Conservation (phyloP, 2,888 invertebrate genomes). For the Xiphydria camelus region DNA sequence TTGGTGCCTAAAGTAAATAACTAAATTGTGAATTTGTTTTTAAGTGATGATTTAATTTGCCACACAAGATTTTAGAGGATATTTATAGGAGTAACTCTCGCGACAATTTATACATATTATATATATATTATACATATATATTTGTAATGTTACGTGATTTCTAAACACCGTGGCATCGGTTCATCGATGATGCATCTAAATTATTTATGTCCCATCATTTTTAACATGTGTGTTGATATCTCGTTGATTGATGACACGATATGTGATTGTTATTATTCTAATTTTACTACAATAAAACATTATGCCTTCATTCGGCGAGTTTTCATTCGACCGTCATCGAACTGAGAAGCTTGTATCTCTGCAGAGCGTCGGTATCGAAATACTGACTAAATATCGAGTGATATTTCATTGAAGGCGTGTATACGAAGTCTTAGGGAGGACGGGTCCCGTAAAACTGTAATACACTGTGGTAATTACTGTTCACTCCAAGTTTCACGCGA, state of each 20-base stretch:
- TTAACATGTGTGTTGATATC: constrained; percentile 55
- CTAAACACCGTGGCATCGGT: constrained; percentile 53
- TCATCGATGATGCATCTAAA: constrained; percentile 48
- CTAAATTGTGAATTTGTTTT: constrained; percentile 51
- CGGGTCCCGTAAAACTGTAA: no score
- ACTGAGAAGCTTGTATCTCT: no score
- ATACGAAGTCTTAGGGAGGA: no score
- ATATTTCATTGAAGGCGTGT: no score
- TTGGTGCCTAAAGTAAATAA: constrained; percentile 55
- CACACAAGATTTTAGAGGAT: constrained; percentile 55
- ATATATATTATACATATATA: constrained; percentile 44
- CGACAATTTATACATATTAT: constrained; percentile 56
- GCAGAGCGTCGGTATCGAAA: no score
- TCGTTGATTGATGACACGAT: constrained; percentile 56
- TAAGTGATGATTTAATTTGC: constrained; percentile 53
- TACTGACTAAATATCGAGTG: no score
- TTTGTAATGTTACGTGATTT: constrained; percentile 58
- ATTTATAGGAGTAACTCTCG: constrained; percentile 56
- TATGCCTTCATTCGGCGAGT: no score
- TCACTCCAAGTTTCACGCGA: no score
- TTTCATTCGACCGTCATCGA: no score
- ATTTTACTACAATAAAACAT: constrained; percentile 56
- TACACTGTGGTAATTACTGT: no score
- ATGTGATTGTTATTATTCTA: constrained; percentile 59
- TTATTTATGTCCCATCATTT: constrained; percentile 57